These are phyloP conservation scores for Saccostrea cuccullata DNA, from an alignment of 1,140 invertebrate genomes.

Conservation along the genomic window DNA sequence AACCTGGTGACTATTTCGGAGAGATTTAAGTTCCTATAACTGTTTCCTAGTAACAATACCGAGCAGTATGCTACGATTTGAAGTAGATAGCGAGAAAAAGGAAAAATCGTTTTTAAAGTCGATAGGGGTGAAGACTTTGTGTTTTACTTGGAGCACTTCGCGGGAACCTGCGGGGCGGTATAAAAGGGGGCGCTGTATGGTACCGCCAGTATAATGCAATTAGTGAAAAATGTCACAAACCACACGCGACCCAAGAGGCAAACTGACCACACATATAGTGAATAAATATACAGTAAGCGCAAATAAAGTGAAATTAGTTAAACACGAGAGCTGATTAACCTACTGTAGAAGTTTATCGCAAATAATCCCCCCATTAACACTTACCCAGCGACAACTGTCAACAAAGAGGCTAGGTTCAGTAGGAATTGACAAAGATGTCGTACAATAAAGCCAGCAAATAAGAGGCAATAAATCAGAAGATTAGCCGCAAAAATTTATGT, in stretches of 20 bases:
- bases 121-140: background rate
- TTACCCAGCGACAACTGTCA: slow-evolving; percentile 1
- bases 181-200: background rate
- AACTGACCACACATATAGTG: slow-evolving; percentile 11
- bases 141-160: background rate
- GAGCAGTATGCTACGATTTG: background rate
- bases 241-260: background rate
- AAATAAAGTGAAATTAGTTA: slow-evolving; percentile 31
- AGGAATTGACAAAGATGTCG: background rate
- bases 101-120: background rate
- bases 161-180: background rate
- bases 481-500: background rate
- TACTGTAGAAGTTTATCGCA: slow-evolving; percentile 34
- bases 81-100: background rate
- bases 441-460: background rate
- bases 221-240: background rate
- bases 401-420: background rate
- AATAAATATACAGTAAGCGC: background rate
- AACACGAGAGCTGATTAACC: slow-evolving; percentile 29
- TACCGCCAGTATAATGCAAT: slow-evolving; percentile 6
- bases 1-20: background rate
- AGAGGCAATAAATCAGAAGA: background rate
- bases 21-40: background rate
- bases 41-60: slow-evolving; percentile 2
- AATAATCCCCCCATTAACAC: slow-evolving; percentile 39